Base-by-base conservation (phyloP, 2,888 invertebrate species). In the Archips xylosteana region DNA sequence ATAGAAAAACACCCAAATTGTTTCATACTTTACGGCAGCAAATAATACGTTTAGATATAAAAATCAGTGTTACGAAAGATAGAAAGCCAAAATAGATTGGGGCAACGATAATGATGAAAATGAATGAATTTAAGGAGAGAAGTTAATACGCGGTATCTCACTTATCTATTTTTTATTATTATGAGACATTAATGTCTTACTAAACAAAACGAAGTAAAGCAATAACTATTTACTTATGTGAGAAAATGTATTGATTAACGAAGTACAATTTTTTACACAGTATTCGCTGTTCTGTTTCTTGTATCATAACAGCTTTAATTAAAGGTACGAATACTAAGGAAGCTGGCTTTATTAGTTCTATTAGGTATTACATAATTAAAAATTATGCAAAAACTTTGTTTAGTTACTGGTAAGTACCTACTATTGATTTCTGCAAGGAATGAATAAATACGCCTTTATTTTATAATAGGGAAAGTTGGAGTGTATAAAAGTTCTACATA, bases 401-500 rank as follows among this genome's bases (percentile, higher is more conserved):
- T n/a, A 54, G 6, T 9, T 8, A 9, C 23, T 23, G 13, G 13
- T 54, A 23, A 34, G 12, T 15, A 13, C n/a, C n/a, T n/a, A n/a
- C 47, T 59, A 15, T 57, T 2, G 3, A 32, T 57, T 32, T 23
- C 32, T 60, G n/a, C 13, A 60, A 3, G 8, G n/a, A 36, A 36
- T 60, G 13, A 60, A 36, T 2, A 57, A 10, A n/a, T 60, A 36
- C n/a, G 8, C 5, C 5, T 23, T 36, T 36, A 39, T 47, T 36
- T 59, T 10, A n/a, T 39, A 49, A 23, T 45, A 45, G 47, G 66
- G 51, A 61, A 68, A 57, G 39, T 49, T 23, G 59, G 59, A 73
- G 57, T 34, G 39, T 23, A 69, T 15, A 59, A 49, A 69, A 74
- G 34, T 45, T 65, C 74, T 74, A 73, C 73, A 59, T 64, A 74